Conservation (phyloP, 2,888 invertebrate species). For the Chloroclysta siterata region DNA sequence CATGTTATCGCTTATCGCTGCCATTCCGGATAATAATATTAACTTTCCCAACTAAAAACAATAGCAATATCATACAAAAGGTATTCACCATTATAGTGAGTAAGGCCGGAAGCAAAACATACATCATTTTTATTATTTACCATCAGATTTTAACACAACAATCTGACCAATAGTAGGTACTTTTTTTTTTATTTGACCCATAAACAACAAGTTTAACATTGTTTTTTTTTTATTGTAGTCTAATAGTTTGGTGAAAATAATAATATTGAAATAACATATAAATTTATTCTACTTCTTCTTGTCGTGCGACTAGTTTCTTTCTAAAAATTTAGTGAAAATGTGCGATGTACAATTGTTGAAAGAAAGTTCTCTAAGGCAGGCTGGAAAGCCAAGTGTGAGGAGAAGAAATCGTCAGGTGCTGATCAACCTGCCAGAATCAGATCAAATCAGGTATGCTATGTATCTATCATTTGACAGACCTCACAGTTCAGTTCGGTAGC, state of each 20-base stretch:
- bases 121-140: constrained; percentile 15
- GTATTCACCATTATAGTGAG: constrained; percentile 20
- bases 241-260: background rate
- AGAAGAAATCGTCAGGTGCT: constrained; percentile 65
- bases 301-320: too few relatives aligned
- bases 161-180: background rate
- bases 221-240: too few relatives aligned
- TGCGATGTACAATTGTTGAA: constrained; percentile 62
- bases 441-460: constrained; percentile 51
- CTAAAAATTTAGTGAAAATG: constrained; percentile 11
- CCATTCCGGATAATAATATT: constrained; percentile 18
- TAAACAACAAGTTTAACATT: too few relatives aligned
- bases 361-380: constrained; percentile 64
- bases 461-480: background rate
- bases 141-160: constrained; percentile 11
- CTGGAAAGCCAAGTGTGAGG: constrained; percentile 47
- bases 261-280: background rate
- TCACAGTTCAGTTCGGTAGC: too few relatives aligned
- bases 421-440: constrained; percentile 64
- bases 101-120: constrained; percentile 18
- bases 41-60: constrained; percentile 29
- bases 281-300: too few relatives aligned
- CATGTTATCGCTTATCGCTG: constrained; percentile 21
- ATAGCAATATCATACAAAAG: constrained; percentile 18
- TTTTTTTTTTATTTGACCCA: too few relatives aligned